Evolutionary conservation across 1,140 invertebrate genomes (phyloP).

Genomic region (Phthorimaea operculella): DNA sequence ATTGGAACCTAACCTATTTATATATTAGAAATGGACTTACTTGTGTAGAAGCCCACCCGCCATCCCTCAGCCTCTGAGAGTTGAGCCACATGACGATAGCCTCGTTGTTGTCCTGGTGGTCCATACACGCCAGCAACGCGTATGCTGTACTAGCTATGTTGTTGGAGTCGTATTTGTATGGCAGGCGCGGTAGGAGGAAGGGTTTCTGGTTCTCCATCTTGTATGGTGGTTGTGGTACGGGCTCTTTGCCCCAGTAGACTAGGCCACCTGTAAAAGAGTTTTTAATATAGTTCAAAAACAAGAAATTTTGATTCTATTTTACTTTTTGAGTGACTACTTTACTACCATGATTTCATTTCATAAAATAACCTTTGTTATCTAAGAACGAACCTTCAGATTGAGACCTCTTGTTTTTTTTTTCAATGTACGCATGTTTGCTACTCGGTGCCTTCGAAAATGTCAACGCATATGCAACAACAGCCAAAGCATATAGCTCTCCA

Average conservation of each 20-base stretch:
- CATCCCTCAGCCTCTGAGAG: slow-evolving; percentile 88
- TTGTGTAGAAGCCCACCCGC: slow-evolving; percentile 95
- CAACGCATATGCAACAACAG: too few relatives aligned
- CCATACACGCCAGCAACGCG: slow-evolving; percentile 89
- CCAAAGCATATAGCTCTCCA: too few relatives aligned
- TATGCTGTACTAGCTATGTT: slow-evolving; percentile 95
- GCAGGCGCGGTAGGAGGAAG: slow-evolving; percentile 86
- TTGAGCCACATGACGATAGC: slow-evolving; percentile 95
- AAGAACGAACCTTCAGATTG: too few relatives aligned
- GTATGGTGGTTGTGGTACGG: slow-evolving; percentile 79
- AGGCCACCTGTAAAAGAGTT: slow-evolving; percentile 70
- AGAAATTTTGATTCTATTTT: too few relatives aligned
- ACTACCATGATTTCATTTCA: too few relatives aligned
- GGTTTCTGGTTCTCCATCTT: slow-evolving; percentile 92
- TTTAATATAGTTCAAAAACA: neutral
- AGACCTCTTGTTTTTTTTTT: too few relatives aligned
- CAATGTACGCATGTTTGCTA: too few relatives aligned
- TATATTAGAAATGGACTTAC: too few relatives aligned
- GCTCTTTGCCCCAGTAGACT: slow-evolving; percentile 86
- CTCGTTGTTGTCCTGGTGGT: slow-evolving; percentile 82
- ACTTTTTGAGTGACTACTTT: too few relatives aligned
- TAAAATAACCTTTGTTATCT: too few relatives aligned
- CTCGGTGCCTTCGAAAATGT: too few relatives aligned
- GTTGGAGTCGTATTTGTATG: slow-evolving; percentile 88
- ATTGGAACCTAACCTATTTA: too few relatives aligned